Percentiles rank a stretch among this genome's conserved stretches.
phyloP scores from a whole-genome alignment of 2,113 vertebrate species.

The Egretta garzetta region DNA sequence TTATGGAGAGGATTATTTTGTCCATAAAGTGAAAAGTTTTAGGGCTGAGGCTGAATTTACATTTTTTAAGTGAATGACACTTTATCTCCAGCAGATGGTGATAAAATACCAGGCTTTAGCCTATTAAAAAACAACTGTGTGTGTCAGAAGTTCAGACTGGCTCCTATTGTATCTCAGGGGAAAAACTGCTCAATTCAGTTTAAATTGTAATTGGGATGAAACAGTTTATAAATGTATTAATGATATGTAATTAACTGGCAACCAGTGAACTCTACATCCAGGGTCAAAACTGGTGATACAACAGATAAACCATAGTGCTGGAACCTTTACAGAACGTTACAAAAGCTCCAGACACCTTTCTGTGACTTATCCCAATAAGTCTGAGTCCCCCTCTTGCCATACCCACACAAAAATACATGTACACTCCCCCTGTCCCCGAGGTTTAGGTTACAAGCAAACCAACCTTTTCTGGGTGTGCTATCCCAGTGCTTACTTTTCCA shows the following conservation, averaged over 20 bases:
- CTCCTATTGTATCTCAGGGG: background rate
- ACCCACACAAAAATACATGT: too few relatives aligned
- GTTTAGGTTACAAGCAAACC: background rate
- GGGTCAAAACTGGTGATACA: background rate
- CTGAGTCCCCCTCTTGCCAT: background rate
- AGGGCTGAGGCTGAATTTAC: background rate
- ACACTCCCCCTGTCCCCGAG: too few relatives aligned
- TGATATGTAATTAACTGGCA: background rate
- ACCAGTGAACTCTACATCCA: background rate
- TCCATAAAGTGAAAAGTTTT: background rate
- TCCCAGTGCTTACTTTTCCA: background rate
- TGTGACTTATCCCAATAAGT: background rate
- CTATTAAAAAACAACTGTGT: background rate
- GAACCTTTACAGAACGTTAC: background rate
- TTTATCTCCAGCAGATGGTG: slow-evolving; percentile 53
- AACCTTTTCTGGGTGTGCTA: background rate
- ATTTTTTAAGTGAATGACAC: background rate
- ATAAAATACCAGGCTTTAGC: slow-evolving; percentile 1
- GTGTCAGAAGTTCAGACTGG: background rate
- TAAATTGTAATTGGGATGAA: background rate
- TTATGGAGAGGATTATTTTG: background rate
- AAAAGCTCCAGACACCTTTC: background rate
- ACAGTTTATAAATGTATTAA: background rate
- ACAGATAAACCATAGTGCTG: background rate
- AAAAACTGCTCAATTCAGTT: background rate